Evolutionary conservation across 2,113 vertebrate genomes (phyloP).

Genomic region (Oreochromis aureus): DNA sequence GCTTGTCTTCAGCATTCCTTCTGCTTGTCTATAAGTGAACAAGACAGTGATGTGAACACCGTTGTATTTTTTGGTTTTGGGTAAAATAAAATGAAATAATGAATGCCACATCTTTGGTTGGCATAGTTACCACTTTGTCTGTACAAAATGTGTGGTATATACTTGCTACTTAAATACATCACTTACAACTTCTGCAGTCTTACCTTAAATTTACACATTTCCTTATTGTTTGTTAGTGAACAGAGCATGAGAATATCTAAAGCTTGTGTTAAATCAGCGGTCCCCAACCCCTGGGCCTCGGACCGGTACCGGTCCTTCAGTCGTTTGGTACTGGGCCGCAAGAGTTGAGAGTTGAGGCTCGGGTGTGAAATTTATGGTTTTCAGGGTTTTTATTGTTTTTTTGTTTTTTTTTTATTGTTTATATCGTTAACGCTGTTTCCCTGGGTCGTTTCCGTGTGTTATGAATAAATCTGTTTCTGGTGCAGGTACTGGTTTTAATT

Average conservation of each 20-base stretch:
- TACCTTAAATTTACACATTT: not conserved
- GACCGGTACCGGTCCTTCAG: not conserved
- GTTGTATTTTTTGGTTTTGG: not conserved
- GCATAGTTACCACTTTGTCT: not conserved
- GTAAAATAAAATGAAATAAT: not conserved
- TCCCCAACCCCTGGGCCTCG: not conserved
- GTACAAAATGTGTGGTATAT: not conserved
- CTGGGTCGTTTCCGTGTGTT: not conserved
- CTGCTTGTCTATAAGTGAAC: not conserved
- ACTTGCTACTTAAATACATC: not conserved
- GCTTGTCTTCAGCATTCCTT: not conserved
- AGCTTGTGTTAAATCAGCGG: not conserved
- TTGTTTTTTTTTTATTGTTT: not conserved
- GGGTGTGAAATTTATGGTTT: not conserved
- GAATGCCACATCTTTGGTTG: not conserved
- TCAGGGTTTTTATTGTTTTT: not conserved
- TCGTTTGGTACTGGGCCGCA: not conserved
- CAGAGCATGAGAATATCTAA: not conserved
- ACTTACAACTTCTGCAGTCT: not conserved
- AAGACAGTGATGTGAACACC: not conserved
- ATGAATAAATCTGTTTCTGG: not conserved
- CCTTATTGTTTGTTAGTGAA: not conserved
- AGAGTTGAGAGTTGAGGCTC: not conserved
- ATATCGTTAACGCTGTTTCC: not conserved
- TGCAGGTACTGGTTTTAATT: not conserved